Conservation (phyloP, 2,113 vertebrate genomes). For the Siniperca chuatsi region DNA sequence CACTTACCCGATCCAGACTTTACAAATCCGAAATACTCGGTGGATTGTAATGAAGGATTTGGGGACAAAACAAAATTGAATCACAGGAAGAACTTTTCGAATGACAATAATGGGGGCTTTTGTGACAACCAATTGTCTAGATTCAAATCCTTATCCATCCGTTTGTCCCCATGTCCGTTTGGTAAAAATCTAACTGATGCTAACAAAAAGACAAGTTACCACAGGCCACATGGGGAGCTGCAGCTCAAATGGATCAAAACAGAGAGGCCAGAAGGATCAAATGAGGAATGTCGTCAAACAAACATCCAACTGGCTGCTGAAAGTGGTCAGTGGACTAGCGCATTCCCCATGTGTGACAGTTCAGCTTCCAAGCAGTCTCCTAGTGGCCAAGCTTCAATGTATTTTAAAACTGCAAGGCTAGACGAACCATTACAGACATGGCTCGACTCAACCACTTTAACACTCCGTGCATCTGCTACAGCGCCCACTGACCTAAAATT, state of each 20-base stretch:
- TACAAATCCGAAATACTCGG: conserved; percentile 81
- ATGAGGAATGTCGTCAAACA: conserved; percentile 85
- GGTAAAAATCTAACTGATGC: conserved; percentile 75
- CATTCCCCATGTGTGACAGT: conserved; percentile 88
- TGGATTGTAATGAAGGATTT: conserved; percentile 86
- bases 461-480: conserved; percentile 78
- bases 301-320: conserved; percentile 85
- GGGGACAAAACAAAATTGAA: conserved; percentile 88
- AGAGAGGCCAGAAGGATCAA: conserved; percentile 81
- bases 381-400: conserved; percentile 83
- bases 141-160: conserved; percentile 87
- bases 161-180: conserved; percentile 83
- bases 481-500: conserved; percentile 87
- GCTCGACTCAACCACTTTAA: conserved; percentile 59
- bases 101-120: conserved; percentile 69
- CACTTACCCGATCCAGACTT: conserved; percentile 83
- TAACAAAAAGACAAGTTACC: conserved; percentile 61
- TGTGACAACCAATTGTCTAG: conserved; percentile 86
- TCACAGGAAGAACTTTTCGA: conserved; percentile 87
- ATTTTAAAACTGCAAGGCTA: conserved; percentile 79
- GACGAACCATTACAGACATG: conserved; percentile 85
- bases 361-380: conserved; percentile 87
- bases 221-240: conserved; percentile 88
- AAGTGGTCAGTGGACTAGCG: conserved; percentile 80
- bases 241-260: conserved; percentile 88